Evolutionary conservation across 2,888 invertebrate genomes (phyloP).

Genomic region (Tipula confusa): DNA sequence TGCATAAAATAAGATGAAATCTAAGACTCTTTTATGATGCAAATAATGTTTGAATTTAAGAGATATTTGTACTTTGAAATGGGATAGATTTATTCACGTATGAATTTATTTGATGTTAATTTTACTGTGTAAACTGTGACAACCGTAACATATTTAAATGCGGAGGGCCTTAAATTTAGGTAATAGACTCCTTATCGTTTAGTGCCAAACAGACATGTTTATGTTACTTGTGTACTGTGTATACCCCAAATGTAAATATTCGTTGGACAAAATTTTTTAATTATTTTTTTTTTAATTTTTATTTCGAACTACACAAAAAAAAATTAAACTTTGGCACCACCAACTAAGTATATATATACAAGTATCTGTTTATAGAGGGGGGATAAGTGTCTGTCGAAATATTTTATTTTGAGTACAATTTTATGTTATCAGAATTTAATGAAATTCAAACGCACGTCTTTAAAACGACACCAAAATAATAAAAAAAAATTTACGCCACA

Average conservation of each 20-base stretch:
- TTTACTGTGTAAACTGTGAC: not conserved
- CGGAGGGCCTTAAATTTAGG: not conserved
- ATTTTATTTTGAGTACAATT: not conserved
- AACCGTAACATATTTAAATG: not conserved
- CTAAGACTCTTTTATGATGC: slow-evolving; percentile 3
- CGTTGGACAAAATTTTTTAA: not conserved
- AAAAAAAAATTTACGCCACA: not conserved
- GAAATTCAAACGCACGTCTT: slow-evolving; percentile 31
- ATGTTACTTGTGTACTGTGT: too few relatives aligned
- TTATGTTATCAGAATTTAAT: slow-evolving; percentile 26
- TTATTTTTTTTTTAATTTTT: not conserved
- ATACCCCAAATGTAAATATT: not conserved
- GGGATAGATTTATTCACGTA: slow-evolving; percentile 15
- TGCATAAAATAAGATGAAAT: slow-evolving; percentile 25
- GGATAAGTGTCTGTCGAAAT: not conserved
- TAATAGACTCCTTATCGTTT: not conserved
- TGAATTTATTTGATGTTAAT: not conserved
- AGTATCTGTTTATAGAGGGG: too few relatives aligned
- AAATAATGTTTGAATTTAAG: slow-evolving; percentile 25
- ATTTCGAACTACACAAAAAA: not conserved
- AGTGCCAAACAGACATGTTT: too few relatives aligned
- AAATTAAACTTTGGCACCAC: not conserved
- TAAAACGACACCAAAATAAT: not conserved
- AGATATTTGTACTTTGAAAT: not conserved
- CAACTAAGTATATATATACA: too few relatives aligned